Conservation (phyloP, 1,140 invertebrate species). For the Platyscapa corneri region DNA sequence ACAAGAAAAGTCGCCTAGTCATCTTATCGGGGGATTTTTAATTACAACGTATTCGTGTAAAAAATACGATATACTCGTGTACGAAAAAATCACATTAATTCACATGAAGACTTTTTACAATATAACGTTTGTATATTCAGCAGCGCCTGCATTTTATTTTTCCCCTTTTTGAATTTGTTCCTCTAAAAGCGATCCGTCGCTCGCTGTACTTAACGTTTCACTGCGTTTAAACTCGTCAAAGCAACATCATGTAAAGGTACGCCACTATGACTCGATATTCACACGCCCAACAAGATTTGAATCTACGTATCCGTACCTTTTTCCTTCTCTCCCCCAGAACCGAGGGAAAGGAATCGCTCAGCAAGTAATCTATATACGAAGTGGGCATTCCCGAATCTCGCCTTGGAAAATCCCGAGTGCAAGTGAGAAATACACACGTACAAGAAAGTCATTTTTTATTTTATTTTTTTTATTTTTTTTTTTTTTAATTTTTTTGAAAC, state of each 20-base stretch:
- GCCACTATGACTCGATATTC: background rate
- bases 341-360: constrained; percentile 5
- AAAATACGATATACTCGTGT: constrained; percentile 42
- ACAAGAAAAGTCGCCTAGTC: background rate
- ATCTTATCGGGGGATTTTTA: constrained; percentile 27
- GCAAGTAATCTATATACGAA: background rate
- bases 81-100: constrained; percentile 40
- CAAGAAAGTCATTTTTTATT: no score
- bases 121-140: constrained; percentile 5
- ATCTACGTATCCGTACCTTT: background rate
- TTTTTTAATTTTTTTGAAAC: background rate
- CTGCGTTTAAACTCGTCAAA: constrained; percentile 21
- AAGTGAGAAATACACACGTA: no score
- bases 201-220: constrained; percentile 20
- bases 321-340: background rate
- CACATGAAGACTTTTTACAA: constrained; percentile 39
- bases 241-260: background rate
- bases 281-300: constrained; percentile 11
- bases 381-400: background rate
- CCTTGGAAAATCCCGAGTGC: no score
- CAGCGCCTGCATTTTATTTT: background rate
- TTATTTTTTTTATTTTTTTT: no score
- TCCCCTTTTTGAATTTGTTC: background rate
- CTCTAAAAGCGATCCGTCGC: constrained; percentile 30
- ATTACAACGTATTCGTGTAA: constrained; percentile 44